Percentiles rank a stretch among this genome's conserved stretches.
Evolutionary conservation across 2,113 vertebrate genomes (phyloP).

Genomic region (Tetrao urogallus): DNA sequence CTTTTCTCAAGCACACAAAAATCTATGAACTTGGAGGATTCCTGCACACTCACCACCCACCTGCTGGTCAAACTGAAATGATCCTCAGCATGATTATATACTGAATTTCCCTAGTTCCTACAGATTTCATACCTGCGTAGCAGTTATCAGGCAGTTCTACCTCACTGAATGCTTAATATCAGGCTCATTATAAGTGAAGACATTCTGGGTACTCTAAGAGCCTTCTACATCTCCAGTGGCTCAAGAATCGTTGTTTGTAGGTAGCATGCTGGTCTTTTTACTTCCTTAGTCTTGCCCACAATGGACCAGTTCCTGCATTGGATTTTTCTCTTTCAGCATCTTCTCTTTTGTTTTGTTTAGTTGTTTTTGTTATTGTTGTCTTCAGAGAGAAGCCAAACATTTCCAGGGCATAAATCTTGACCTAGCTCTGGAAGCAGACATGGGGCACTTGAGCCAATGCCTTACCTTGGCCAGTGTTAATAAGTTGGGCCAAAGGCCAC

Average conservation of each 20-base stretch:
- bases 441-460: background rate
- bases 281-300: background rate
- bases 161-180: background rate
- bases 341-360: background rate
- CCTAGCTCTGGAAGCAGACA: background rate
- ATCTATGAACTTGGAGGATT: background rate
- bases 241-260: background rate
- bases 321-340: background rate
- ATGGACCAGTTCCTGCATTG: background rate
- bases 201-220: background rate
- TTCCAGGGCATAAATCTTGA: background rate
- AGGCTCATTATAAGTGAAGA: background rate
- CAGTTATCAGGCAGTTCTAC: background rate
- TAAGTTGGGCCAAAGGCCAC: background rate
- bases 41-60: background rate
- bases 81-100: accelerated
- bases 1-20: background rate
- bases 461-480: background rate
- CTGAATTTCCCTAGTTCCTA: background rate
- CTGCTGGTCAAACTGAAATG: background rate
- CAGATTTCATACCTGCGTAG: background rate
- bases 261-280: background rate
- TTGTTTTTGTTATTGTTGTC: background rate
- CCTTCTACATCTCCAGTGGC: accelerated
- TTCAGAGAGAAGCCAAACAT: background rate